Evolutionary conservation across 2,797 vertebrate genomes (phyloP).

Genomic region (Anisognathus igniventris): DNA sequence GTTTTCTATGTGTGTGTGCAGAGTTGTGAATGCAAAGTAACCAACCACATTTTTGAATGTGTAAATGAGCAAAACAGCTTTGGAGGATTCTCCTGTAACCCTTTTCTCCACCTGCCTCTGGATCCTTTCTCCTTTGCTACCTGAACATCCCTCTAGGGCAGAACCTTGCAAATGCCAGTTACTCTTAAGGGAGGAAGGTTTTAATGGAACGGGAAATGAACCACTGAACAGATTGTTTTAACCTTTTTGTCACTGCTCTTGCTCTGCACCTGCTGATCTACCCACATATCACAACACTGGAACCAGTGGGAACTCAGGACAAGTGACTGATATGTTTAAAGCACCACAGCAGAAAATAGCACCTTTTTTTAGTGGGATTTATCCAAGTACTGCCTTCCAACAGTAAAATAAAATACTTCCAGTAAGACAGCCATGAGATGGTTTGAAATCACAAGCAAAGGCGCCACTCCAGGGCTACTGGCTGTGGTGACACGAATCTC

Average conservation of each 20-base stretch:
- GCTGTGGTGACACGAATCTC: background rate
- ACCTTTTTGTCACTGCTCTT: background rate
- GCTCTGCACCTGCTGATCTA: background rate
- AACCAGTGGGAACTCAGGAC: background rate
- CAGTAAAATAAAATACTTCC: background rate
- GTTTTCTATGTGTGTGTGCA: background rate
- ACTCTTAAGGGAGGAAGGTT: background rate
- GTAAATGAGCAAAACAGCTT: background rate
- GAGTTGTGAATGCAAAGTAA: background rate
- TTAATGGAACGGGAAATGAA: slow-evolving; percentile 44
- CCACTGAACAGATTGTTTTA: background rate
- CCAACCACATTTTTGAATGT: background rate
- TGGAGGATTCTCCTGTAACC: background rate
- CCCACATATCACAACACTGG: background rate
- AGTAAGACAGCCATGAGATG: background rate
- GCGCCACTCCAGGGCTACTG: background rate
- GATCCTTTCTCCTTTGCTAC: slow-evolving; percentile 22
- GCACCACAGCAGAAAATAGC: background rate
- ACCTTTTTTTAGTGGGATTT: background rate
- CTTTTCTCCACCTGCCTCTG: background rate
- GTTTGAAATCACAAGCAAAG: background rate
- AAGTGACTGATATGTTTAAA: background rate
- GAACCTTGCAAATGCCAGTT: background rate
- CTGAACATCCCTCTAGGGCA: slow-evolving; percentile 5
- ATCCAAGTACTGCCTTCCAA: background rate